Evolutionary conservation across 2,797 vertebrate species (phyloP).

Genomic region (Arctocebus calabarensis): DNA sequence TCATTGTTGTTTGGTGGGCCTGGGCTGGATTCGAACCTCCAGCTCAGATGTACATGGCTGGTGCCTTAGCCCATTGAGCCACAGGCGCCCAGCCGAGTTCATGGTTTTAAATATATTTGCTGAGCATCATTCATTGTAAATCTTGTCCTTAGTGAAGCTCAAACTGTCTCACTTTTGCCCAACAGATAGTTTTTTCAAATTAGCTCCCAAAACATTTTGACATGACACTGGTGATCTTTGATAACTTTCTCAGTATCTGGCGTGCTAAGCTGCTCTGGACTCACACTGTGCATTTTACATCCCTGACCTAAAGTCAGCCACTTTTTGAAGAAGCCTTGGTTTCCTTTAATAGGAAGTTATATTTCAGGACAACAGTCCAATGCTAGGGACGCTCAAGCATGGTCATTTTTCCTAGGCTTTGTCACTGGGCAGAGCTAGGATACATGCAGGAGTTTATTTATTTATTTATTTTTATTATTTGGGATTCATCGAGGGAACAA

Average conservation of each 20-base stretch:
- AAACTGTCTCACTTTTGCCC: background rate
- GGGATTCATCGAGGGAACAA: no score
- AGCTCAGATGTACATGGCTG: no score
- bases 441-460: background rate
- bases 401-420: background rate
- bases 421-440: background rate
- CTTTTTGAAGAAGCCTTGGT: background rate
- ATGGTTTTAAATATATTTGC: constrained; percentile 12
- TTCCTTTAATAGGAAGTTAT: background rate
- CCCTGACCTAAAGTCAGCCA: background rate
- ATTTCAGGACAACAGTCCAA: background rate
- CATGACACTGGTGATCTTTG: background rate
- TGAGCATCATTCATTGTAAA: background rate
- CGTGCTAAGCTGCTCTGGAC: background rate
- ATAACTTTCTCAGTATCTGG: background rate
- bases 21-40: no score
- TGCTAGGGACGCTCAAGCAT: background rate
- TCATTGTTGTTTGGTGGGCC: no score
- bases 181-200: background rate
- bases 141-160: background rate
- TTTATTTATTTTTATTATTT: no score
- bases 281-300: background rate
- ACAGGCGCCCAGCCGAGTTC: no score
- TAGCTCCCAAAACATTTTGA: background rate
- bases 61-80: no score